phyloP scores from a whole-genome alignment of 2,888 invertebrate genomes.

The Invenusta paracnida region DNA sequence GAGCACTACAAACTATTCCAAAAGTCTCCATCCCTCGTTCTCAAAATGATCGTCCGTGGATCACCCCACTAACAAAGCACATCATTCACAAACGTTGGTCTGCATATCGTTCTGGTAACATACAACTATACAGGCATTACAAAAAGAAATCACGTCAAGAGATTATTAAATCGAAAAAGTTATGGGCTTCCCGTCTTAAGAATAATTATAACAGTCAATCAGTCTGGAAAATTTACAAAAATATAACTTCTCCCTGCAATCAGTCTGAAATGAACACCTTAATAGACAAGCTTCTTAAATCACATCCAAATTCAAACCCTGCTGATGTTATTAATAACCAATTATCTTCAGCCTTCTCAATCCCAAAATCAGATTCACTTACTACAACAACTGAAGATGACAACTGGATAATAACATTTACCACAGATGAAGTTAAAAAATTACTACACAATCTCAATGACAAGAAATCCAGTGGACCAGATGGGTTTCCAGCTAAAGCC shows the following conservation, averaged over 20 bases:
- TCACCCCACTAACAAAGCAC: neutral
- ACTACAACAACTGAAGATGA: neutral
- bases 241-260: neutral
- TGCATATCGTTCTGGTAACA: neutral
- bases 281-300: neutral
- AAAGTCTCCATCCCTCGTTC: neutral
- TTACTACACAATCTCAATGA: neutral
- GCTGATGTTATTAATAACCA: neutral
- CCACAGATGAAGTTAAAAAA: neutral
- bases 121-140: neutral
- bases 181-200: neutral
- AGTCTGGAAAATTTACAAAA: neutral
- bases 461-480: neutral
- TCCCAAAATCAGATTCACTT: neutral
- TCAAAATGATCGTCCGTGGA: neutral
- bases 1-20: neutral
- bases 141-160: neutral
- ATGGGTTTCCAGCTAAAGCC: neutral
- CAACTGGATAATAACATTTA: neutral
- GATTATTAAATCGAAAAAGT: neutral
- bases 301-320: neutral
- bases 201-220: neutral
- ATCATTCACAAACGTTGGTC: neutral
- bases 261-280: neutral
- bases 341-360: neutral